Percentiles rank a stretch among this genome's conserved stretches.
These are phyloP conservation scores for Falco columbarius DNA, from an alignment of 2,797 vertebrate species.

Conservation along the genomic window DNA sequence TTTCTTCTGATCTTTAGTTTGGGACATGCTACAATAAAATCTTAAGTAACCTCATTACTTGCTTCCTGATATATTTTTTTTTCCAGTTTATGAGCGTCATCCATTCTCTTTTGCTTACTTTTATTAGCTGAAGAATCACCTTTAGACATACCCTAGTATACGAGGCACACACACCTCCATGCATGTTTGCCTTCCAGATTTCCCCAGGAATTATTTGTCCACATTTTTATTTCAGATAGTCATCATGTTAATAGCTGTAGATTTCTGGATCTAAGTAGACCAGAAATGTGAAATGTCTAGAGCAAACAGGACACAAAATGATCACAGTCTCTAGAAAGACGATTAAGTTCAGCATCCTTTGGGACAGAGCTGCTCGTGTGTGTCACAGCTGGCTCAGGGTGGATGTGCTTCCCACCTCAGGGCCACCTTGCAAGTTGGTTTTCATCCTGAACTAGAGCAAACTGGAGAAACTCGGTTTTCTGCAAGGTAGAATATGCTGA, in stretches of 20 bases:
- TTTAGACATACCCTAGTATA: neutral
- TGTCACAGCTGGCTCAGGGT: neutral
- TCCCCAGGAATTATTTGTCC: neutral
- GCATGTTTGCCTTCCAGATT: neutral
- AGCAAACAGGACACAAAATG: neutral
- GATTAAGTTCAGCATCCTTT: neutral
- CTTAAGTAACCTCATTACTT: neutral
- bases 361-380: neutral
- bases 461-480: neutral
- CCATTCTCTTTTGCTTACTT: neutral
- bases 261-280: too few species aligned
- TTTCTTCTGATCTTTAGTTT: neutral
- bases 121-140: neutral
- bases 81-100: fast-evolving
- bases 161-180: fast-evolving
- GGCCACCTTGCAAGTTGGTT: neutral
- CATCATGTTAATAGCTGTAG: too few species aligned
- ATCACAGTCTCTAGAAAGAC: neutral
- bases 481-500: neutral
- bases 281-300: neutral
- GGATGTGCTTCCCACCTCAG: neutral
- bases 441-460: neutral
- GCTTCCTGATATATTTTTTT: neutral
- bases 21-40: constrained; percentile 8
- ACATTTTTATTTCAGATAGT: neutral